Evolutionary conservation across 2,113 vertebrate genomes (phyloP).

Genomic region (Bostrychus sinensis): DNA sequence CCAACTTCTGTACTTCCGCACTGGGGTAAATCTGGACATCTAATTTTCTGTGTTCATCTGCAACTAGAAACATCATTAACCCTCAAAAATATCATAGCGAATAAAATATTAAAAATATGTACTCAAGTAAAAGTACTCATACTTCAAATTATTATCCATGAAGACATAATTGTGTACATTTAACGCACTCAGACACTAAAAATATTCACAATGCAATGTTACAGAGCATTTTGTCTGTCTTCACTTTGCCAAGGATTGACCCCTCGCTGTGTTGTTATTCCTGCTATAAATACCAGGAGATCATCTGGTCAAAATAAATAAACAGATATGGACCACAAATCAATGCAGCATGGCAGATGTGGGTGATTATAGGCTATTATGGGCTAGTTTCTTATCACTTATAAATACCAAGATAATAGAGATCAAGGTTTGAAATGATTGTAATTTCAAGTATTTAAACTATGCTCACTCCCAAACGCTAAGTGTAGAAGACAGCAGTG

Average conservation of each 20-base stretch:
- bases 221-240: conserved; percentile 76
- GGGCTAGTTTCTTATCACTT: conserved; percentile 19
- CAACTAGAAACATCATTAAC: too few relatives aligned
- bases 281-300: conserved; percentile 78
- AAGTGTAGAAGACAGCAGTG: not conserved
- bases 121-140: too few relatives aligned
- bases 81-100: too few relatives aligned
- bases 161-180: too few relatives aligned
- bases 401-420: not conserved
- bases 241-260: conserved; percentile 63
- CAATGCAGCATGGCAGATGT: conserved; percentile 62
- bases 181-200: too few relatives aligned
- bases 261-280: conserved; percentile 72
- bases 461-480: not conserved
- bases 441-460: not conserved
- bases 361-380: conserved; percentile 45
- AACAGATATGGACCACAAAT: conserved; percentile 66
- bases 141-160: too few relatives aligned
- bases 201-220: conserved; percentile 57
- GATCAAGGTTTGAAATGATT: conserved; percentile 10
- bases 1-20: conserved; percentile 20
- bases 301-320: conserved; percentile 81
- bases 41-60: too few relatives aligned
- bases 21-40: too few relatives aligned
- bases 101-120: too few relatives aligned